Conservation (phyloP, 2,888 invertebrate genomes). For the Plebejus melissa region DNA sequence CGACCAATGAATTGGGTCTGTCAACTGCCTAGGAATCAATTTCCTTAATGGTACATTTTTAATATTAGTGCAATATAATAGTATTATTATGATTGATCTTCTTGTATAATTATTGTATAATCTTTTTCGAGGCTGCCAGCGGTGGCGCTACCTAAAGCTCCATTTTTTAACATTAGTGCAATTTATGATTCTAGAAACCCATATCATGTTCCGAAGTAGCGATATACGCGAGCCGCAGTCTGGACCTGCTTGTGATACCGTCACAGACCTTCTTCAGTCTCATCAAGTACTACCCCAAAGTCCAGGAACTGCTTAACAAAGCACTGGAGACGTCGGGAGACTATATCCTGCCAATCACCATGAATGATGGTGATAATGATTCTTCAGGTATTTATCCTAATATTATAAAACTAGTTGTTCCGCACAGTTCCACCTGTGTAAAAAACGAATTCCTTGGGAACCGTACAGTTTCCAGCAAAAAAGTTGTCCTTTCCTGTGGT, state of each 20-base stretch:
- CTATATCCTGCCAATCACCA: slow-evolving; percentile 67
- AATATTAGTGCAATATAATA: no score
- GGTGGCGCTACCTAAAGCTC: no score
- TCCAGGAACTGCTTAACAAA: slow-evolving; percentile 61
- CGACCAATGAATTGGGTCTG: no score
- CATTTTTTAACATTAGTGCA: no score
- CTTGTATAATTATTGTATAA: no score
- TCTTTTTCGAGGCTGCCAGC: no score
- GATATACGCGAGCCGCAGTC: slow-evolving; percentile 66
- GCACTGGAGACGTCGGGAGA: slow-evolving; percentile 65
- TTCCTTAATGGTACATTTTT: no score
- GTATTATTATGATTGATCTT: slow-evolving; percentile 28
- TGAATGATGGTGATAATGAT: slow-evolving; percentile 51
- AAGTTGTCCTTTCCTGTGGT: no score
- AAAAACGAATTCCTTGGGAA: no score
- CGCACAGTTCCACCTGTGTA: no score
- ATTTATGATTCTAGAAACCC: slow-evolving; percentile 49
- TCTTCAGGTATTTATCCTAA: slow-evolving; percentile 49
- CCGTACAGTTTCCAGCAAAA: no score
- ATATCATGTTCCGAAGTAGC: slow-evolving; percentile 63
- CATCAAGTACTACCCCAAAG: slow-evolving; percentile 67
- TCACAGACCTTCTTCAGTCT: slow-evolving; percentile 67
- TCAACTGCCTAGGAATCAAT: no score
- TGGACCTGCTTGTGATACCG: slow-evolving; percentile 63
- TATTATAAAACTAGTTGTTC: neutral